These are phyloP conservation scores for Orussus abietinus DNA, from an alignment of 1,140 invertebrate species.

Conservation along the genomic window DNA sequence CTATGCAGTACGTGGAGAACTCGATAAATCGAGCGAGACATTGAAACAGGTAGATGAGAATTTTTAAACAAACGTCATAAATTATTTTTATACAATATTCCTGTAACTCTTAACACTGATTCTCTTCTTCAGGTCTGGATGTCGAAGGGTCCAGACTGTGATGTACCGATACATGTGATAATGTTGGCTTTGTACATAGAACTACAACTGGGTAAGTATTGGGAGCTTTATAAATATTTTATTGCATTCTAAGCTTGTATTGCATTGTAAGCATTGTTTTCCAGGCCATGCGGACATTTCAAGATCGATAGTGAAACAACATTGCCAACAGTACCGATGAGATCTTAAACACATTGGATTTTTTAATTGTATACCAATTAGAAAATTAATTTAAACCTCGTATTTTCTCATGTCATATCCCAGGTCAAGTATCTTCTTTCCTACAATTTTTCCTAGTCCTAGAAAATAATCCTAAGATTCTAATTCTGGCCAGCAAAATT, in stretches of 20 bases:
- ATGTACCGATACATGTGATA: slow-evolving; percentile 69
- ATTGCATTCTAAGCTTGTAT: slow-evolving; percentile 9
- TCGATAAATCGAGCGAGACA: slow-evolving; percentile 67
- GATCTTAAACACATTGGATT: too few species aligned
- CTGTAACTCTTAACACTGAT: slow-evolving; percentile 5
- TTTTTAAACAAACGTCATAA: slow-evolving; percentile 7
- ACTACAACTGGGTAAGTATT: slow-evolving; percentile 60
- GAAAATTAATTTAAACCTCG: too few species aligned
- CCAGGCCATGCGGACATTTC: slow-evolving; percentile 58
- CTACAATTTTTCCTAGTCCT: too few species aligned
- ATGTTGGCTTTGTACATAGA: slow-evolving; percentile 72
- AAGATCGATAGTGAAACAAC: slow-evolving; percentile 56
- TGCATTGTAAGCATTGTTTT: slow-evolving; percentile 30
- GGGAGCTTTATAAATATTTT: slow-evolving; percentile 7
- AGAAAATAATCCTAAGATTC: too few species aligned
- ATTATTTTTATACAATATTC: slow-evolving; percentile 5
- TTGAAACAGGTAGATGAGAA: slow-evolving; percentile 57
- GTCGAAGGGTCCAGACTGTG: slow-evolving; percentile 55
- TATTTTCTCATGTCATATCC: too few species aligned
- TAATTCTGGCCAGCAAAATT: too few species aligned
- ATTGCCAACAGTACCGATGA: too few species aligned
- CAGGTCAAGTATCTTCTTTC: too few species aligned
- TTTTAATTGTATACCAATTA: too few species aligned
- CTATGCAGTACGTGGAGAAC: slow-evolving; percentile 72
- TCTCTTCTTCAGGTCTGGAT: slow-evolving; percentile 56